Base-by-base conservation (phyloP, 2,888 invertebrate species). In the Pristionchus mayeri region DNA sequence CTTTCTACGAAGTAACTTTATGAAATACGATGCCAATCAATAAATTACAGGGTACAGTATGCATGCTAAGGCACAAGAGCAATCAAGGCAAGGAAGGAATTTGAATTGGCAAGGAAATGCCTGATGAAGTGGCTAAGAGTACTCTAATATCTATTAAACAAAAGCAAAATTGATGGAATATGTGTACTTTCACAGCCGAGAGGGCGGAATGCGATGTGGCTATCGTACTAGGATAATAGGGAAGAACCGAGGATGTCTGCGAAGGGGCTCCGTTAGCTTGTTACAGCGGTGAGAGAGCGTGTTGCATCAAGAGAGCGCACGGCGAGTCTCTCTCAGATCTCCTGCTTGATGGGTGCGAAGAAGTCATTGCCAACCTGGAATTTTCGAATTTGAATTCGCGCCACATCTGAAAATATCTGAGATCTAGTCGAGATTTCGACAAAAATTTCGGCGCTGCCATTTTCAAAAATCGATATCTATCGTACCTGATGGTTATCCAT, bases 121-220 rank as follows among this genome's bases (percentile, higher is more conserved):
- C 63, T 34, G 63, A 18, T 21, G 13, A 37, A 34, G 34, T 6
- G 27, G 11, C 24, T 60, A 57, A 24, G 54, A 54, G 21, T 54
- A 60, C 27, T 24, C 13, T 60, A 60, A 13, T 50, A 30, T 27
- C 24, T 60, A 13, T 16, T 27, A 7, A 6, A 24, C 24, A 30
- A 16, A 63, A 63, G 30, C 63, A 40, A 71, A 40, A 37, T 71
- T 1, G 21, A 37, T 67, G 27, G 24, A 71, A 37, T 34, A 44
- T 71, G 71, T 71, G 71, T 71, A 44, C 63, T 34, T 18, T 71
- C 71, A 71, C 71, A 71, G 71, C 71, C 71, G 37, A 27, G n/a
- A 21, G 1, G 37, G 40, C 71, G 71, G 71, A 71, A 71, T 71
- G n/a, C 30, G 30, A 16, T 11, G 63, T 34, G 7, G 21, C 30